A percentile compares a stretch with the other conserved stretches of the same genome.
phyloP scores from a whole-genome alignment of 1,140 invertebrate genomes.

The Ylistrum balloti region DNA sequence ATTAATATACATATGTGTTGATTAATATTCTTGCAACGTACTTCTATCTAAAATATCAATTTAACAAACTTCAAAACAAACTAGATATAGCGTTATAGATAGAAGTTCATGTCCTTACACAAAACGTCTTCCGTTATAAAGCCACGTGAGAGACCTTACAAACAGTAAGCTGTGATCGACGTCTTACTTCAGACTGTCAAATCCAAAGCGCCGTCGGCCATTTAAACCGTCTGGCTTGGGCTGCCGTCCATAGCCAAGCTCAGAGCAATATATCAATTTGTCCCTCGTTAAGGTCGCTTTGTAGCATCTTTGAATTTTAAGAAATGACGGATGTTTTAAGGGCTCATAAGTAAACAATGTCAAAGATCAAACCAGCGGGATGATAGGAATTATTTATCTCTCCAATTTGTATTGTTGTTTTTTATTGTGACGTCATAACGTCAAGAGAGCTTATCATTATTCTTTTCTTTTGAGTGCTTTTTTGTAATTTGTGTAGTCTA shows the following conservation, averaged over 20 bases:
- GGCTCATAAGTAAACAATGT: conserved; percentile 8
- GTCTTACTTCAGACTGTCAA: neutral
- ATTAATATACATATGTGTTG: neutral
- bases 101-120: neutral
- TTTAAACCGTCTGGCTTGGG: conserved; percentile 31
- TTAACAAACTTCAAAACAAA: neutral
- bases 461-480: no score
- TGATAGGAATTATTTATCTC: conserved; percentile 16
- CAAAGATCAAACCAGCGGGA: neutral
- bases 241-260: neutral
- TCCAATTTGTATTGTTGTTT: neutral
- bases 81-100: neutral
- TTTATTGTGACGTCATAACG: neutral
- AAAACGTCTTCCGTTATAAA: neutral
- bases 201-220: neutral
- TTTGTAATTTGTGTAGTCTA: no score
- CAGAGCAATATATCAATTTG: neutral
- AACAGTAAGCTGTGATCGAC: neutral
- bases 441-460: neutral
- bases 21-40: neutral
- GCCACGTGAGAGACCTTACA: neutral
- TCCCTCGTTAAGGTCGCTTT: neutral
- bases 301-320: neutral
- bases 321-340: neutral
- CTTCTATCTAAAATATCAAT: neutral